Evolutionary conservation across 2,888 invertebrate species (phyloP).

Genomic region (Strigamia transsilvanica): DNA sequence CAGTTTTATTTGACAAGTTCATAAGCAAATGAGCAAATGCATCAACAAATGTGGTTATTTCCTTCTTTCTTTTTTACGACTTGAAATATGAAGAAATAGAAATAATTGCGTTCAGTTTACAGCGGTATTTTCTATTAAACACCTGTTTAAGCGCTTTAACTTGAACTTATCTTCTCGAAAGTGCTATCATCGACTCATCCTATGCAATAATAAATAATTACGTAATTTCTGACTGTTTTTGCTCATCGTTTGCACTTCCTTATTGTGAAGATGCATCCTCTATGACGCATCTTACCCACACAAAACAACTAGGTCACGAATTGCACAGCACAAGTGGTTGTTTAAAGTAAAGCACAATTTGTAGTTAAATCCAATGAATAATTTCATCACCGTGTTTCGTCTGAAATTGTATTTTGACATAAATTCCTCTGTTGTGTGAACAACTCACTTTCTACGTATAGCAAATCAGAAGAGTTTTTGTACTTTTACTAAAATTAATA

Average conservation of each 20-base stretch:
- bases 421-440: neutral
- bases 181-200: too few species aligned
- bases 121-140: neutral
- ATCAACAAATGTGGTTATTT: neutral
- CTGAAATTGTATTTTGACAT: neutral
- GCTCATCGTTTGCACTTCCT: neutral
- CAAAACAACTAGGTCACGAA: neutral
- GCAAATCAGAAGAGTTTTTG: too few species aligned
- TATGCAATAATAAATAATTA: neutral
- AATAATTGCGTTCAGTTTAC: neutral
- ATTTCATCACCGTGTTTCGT: neutral
- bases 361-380: neutral
- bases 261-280: conserved; percentile 7
- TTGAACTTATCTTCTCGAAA: too few species aligned
- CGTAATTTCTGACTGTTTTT: conserved; percentile 34
- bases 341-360: neutral
- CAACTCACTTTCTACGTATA: neutral
- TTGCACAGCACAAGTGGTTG: neutral
- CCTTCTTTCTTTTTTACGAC: too few species aligned
- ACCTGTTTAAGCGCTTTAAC: too few species aligned
- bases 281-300: neutral
- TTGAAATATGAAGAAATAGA: too few species aligned
- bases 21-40: neutral
- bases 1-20: neutral
- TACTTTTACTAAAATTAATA: neutral